Conservation (phyloP, 2,888 invertebrate species). For the Empis livida region DNA sequence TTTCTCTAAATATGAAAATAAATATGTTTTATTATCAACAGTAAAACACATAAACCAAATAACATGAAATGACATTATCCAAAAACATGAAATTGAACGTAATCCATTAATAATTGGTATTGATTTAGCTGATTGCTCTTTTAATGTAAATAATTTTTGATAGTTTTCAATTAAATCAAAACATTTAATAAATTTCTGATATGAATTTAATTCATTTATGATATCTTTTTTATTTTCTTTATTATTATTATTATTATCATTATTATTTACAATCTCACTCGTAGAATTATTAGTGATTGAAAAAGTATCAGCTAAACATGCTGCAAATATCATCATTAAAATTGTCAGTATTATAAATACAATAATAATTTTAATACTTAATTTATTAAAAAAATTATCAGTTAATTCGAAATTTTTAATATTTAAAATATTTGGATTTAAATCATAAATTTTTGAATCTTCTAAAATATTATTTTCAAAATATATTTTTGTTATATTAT, state of each 20-base stretch:
- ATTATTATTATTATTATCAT: not conserved
- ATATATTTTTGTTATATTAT: slow-evolving; percentile 26
- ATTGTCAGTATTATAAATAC: slow-evolving; percentile 20
- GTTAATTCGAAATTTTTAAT: slow-evolving; percentile 31
- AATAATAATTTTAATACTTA: slow-evolving; percentile 26
- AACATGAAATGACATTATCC: slow-evolving; percentile 34
- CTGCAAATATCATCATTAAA: slow-evolving; percentile 18
- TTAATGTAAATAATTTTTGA: slow-evolving; percentile 22
- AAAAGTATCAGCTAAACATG: slow-evolving; percentile 5
- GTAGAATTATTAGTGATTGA: not conserved
- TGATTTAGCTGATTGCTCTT: slow-evolving; percentile 18
- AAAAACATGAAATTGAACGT: slow-evolving; percentile 32
- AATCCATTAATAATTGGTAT: slow-evolving; percentile 35
- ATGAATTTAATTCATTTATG: not conserved
- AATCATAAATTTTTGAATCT: slow-evolving; percentile 29
- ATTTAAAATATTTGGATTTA: slow-evolving; percentile 29
- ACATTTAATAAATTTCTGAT: slow-evolving; percentile 15
- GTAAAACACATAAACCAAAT: slow-evolving; percentile 36
- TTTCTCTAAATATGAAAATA: slow-evolving; percentile 31
- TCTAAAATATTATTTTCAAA: slow-evolving; percentile 25
- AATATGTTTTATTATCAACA: slow-evolving; percentile 30
- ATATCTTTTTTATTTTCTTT: not conserved
- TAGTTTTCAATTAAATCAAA: slow-evolving; percentile 29
- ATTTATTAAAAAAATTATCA: slow-evolving; percentile 26
- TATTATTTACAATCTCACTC: not conserved